Evolutionary conservation across 2,113 vertebrate genomes (phyloP).

Genomic region (Connochaetes taurinus): DNA sequence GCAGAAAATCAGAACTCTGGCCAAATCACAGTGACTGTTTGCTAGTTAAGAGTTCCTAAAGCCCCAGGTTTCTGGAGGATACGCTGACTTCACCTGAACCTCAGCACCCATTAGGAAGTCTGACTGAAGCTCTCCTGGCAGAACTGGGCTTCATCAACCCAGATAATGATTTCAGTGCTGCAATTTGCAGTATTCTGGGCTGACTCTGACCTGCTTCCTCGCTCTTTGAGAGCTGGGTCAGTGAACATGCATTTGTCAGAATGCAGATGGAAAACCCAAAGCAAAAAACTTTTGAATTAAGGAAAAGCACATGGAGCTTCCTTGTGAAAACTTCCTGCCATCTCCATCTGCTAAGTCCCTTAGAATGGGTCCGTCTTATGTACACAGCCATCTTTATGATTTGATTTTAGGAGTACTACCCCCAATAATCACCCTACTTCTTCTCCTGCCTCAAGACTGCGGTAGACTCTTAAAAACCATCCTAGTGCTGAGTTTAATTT

Average conservation of each 20-base stretch:
- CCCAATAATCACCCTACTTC: neutral
- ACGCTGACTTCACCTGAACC: neutral
- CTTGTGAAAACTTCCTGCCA: fast-evolving
- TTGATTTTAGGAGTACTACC: neutral
- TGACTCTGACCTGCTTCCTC: neutral
- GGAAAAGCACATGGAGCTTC: neutral
- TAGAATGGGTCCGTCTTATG: fast-evolving
- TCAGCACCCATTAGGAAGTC: neutral
- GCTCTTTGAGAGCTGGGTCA: neutral
- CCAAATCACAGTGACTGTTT: neutral
- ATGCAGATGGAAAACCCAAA: neutral
- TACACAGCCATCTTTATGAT: neutral
- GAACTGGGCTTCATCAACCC: neutral
- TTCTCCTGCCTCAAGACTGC: neutral
- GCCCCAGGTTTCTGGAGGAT: neutral
- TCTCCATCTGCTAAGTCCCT: neutral
- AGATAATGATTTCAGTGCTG: neutral
- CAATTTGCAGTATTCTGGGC: neutral
- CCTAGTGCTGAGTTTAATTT: neutral
- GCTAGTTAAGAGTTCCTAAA: neutral
- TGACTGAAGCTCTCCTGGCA: neutral
- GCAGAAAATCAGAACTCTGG: neutral
- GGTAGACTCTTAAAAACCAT: neutral
- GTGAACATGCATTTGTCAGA: neutral
- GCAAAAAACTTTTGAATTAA: neutral